Percentiles rank a stretch among this genome's conserved stretches.
phyloP scores from a whole-genome alignment of 2,797 vertebrate genomes.

The Loriculus beryllinus region DNA sequence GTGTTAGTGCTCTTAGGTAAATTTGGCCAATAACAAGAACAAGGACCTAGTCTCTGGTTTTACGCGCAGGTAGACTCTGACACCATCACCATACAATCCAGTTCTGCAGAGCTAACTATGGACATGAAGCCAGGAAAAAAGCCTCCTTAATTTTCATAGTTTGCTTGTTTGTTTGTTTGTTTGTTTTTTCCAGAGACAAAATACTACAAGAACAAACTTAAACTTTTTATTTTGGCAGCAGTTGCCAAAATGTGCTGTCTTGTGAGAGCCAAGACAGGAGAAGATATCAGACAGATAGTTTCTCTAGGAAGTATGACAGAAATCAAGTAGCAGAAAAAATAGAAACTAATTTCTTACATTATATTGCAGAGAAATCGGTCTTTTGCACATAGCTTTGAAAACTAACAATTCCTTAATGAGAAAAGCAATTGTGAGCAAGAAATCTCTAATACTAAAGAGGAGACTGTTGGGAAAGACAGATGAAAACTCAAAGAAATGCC shows the following conservation, averaged over 20 bases:
- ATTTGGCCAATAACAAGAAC: neutral
- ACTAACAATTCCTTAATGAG: neutral
- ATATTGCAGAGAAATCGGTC: neutral
- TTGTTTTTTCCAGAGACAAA: neutral
- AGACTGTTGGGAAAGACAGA: neutral
- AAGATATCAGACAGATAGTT: neutral
- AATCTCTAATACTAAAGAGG: neutral
- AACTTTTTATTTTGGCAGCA: neutral
- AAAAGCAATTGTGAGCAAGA: neutral
- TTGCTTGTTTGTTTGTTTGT: no score
- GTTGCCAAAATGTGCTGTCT: neutral
- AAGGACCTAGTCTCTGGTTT: neutral
- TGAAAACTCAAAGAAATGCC: neutral
- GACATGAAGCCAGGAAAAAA: neutral
- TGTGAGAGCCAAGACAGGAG: neutral
- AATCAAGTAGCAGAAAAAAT: neutral
- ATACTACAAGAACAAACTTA: neutral
- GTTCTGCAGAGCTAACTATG: neutral
- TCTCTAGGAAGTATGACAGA: neutral
- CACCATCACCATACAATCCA: neutral
- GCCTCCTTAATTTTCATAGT: rapidly evolving
- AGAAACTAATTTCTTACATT: neutral
- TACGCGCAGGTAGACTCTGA: neutral
- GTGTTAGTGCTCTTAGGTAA: neutral
- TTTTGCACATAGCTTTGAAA: neutral